Evolutionary conservation across 1,140 invertebrate species (phyloP).

Genomic region (Pseudomyrmex dendroicus): DNA sequence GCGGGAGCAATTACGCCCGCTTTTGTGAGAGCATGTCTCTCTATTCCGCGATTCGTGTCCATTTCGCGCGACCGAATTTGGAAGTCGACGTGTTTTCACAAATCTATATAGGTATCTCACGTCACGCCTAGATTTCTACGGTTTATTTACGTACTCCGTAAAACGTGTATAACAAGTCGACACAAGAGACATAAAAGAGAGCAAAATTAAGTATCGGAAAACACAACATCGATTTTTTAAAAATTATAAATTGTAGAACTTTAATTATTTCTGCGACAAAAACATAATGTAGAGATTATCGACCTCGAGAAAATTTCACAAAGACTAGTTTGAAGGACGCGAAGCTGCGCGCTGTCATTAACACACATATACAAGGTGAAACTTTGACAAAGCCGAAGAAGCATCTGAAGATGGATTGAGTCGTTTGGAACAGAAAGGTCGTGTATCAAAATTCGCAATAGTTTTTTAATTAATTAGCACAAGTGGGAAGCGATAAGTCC

Average conservation of each 20-base stretch:
- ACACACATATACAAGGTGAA: too few species aligned
- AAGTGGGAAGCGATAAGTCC: too few species aligned
- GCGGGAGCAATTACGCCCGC: constrained; percentile 52
- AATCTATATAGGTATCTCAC: constrained; percentile 65
- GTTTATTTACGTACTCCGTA: constrained; percentile 13
- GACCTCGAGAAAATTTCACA: background rate
- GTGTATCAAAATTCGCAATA: too few species aligned
- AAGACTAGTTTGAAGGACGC: background rate
- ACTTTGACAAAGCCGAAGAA: too few species aligned
- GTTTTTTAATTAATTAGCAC: too few species aligned
- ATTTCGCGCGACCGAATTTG: constrained; percentile 65
- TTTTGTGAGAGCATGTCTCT: constrained; percentile 26
- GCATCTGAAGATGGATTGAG: too few species aligned
- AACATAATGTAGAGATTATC: background rate
- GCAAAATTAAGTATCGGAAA: too few species aligned
- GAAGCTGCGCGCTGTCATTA: background rate
- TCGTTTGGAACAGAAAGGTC: too few species aligned
- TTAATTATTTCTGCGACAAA: too few species aligned
- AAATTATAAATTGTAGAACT: too few species aligned
- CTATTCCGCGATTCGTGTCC: constrained; percentile 11
- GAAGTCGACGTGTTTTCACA: constrained; percentile 47
- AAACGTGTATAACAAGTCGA: background rate
- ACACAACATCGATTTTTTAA: too few species aligned
- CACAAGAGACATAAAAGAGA: too few species aligned
- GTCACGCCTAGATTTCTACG: constrained; percentile 7